Evolutionary conservation across 2,797 vertebrate species (phyloP).

Genomic region (Oreochromis mossambicus): DNA sequence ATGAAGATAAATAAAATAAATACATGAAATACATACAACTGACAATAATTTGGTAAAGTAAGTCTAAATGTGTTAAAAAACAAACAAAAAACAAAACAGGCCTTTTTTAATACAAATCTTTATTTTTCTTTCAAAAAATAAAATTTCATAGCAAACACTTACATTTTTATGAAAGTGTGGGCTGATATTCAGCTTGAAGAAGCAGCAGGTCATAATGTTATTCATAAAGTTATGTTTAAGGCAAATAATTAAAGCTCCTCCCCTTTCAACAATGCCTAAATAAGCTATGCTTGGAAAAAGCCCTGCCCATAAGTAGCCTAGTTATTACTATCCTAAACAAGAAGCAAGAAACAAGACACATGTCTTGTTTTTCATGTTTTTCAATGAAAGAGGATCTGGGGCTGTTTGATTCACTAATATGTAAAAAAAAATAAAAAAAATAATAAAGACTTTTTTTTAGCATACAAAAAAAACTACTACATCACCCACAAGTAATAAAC

Average conservation of each 20-base stretch:
- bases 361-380: neutral
- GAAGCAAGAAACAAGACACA: neutral
- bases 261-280: neutral
- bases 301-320: neutral
- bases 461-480: neutral
- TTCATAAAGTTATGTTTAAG: too few relatives aligned
- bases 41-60: neutral
- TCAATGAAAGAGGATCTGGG: neutral
- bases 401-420: neutral
- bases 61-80: neutral
- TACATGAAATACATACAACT: neutral
- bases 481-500: neutral
- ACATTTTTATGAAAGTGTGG: neutral
- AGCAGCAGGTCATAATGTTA: neutral
- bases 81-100: neutral
- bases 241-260: neutral
- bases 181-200: neutral
- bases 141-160: neutral
- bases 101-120: neutral
- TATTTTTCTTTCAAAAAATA: slow-evolving; percentile 8
- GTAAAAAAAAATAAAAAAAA: neutral
- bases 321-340: neutral
- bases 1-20: neutral
- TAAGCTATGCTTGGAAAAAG: neutral
- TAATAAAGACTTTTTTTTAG: neutral